These are phyloP conservation scores for Camelus bactrianus DNA, from an alignment of 2,113 vertebrate species.

Conservation along the genomic window DNA sequence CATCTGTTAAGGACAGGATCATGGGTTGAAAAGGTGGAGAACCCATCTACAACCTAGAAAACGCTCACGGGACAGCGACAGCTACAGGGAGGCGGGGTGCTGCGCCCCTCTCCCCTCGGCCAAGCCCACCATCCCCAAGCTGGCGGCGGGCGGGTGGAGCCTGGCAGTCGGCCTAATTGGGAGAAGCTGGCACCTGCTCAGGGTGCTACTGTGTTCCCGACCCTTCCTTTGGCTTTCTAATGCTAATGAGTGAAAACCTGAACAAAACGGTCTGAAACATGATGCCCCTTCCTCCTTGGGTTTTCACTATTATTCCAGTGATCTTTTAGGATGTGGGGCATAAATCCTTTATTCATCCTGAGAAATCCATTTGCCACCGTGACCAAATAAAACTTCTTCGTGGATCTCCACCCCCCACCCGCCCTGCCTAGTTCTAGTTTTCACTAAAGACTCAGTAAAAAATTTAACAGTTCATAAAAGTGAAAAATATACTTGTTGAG, in stretches of 20 bases:
- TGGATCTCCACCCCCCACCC: neutral
- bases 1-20: neutral
- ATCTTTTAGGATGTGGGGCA: neutral
- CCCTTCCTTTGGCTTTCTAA: conserved; percentile 43
- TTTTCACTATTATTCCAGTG: neutral
- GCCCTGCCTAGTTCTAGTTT: neutral
- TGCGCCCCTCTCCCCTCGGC: accelerated
- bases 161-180: neutral
- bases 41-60: neutral
- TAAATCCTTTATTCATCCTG: neutral
- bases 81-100: accelerated
- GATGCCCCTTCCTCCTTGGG: neutral
- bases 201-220: neutral
- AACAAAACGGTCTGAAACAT: neutral
- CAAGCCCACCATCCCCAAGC: neutral
- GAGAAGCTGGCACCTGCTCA: conserved; percentile 30
- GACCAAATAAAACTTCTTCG: neutral
- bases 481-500: neutral
- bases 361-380: neutral
- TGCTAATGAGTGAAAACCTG: neutral
- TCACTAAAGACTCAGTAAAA: conserved; percentile 6
- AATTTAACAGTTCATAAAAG: neutral
- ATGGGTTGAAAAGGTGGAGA: neutral
- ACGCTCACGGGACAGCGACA: neutral
- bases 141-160: neutral